Evolutionary conservation across 2,888 invertebrate genomes (phyloP), one percentile per base, ranked within the genome.

Genomic region (Tenthredo scrophulariae): DNA sequence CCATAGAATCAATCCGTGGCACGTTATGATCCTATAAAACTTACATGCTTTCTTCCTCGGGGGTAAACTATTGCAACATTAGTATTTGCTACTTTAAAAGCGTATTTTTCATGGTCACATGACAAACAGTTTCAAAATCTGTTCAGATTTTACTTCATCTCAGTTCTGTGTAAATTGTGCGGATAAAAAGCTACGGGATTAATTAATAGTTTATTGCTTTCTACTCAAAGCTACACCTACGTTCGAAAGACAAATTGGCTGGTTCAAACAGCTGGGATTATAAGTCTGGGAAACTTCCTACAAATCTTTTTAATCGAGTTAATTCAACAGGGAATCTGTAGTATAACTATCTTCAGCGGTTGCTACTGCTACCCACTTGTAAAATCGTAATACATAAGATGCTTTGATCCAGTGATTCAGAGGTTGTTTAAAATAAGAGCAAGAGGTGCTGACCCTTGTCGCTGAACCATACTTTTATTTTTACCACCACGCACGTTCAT

Each of bases 351-450:
- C 46, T 77, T 80, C 62, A 80, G 29, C 22, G n/a, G 40, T 18
- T n/a, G 58, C 79, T 33, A 22, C 62, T 33, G 54, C 79, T 37
- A 62, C 62, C 50, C 50, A 54, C 62, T 80, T 58, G 62, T 67
- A 67, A 83, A 67, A 84, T 77, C 46, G 54, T 84, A 79, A 84
- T 62, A 58, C 74, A 65, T 74, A 74, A 84, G 84, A 74, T 29
- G 72, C 26, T 84, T 40, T 62, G 54, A 75, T 75, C 54, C 75
- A 77, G 84, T 65, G 85, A 85, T 72, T 85, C 85, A 85, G 33
- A 70, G 50, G 70, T 22, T 67, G 43, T 79, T 67, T 22, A 84
- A 84, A 84, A 84, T 84, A 79, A 84, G 43, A 77, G 50, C 54
- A 46, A 33, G 67, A 26, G 79, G 18, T 77, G 62, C 74, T 79